Base-by-base conservation (phyloP, 2,888 invertebrate genomes). In the Isotomurus palustris region DNA sequence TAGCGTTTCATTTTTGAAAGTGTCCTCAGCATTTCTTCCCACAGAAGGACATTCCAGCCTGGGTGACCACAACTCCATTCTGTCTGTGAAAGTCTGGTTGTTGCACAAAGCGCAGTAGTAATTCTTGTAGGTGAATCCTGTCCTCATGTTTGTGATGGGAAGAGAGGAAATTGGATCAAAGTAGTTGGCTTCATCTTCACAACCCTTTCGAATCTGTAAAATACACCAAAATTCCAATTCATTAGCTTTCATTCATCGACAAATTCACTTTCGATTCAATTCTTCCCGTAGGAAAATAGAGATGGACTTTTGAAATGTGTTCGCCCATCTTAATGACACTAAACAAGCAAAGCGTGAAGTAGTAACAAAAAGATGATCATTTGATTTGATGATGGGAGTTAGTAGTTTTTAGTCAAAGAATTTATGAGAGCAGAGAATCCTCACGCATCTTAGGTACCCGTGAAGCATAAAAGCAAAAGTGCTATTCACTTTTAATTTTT, bases 91-190 rank as follows among this genome's bases (percentile, higher is more conserved):
- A n/a, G 64, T 68, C 60, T 77, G 77, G 2, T 72, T 71, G 67
- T 78, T 75, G 65, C 78, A 78, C 22, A 75, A 66, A 2, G 78
- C 77, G 61, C 78, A 78, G 72, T 73, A 75, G 43, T 73, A 67
- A 43, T 70, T 70, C 66, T 71, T 69, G 71, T 74, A 76, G 6
- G 76, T 76, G 53, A 74, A 58, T 5, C 74, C 72, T 1, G 74
- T 67, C 24, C 53, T 53, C 51, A 70, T 67, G 60, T 73, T 74
- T 6, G 75, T 76, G 27, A 75, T 73, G 3, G 76, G 76, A 55
- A 75, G 71, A 19, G 69, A 67, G 5, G 71, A 68, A 55, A 76
- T 58, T 6, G 76, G 76, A 66, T 76, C 76, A 12, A 57, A 63
- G 10, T 60, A 59, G 14, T 60, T 54, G 56, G 60, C 58, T 51